Percentiles rank a stretch among this genome's conserved stretches.
Conservation (phyloP, 2,888 invertebrate species). For the Xanthorhoe designata region DNA sequence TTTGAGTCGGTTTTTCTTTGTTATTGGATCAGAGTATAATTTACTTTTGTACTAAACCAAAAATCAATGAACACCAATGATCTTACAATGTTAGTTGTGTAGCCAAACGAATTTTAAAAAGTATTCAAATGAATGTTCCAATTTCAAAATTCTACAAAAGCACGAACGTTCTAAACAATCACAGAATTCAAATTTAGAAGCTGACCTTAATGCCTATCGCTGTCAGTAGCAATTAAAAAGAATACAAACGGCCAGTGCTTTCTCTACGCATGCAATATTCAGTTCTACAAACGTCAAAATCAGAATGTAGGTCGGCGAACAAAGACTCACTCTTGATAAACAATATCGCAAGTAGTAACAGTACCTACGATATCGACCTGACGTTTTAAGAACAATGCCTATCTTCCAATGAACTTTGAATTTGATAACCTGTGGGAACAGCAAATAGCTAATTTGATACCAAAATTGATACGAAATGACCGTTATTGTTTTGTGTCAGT, state of each 20-base stretch:
- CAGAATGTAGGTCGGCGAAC: conserved; percentile 63
- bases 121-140: not conserved
- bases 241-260: conserved; percentile 45
- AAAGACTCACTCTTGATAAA: conserved; percentile 60
- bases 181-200: conserved; percentile 41
- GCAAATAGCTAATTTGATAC: conserved; percentile 59
- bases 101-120: not conserved
- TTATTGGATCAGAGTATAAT: conserved; percentile 11
- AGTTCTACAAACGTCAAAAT: conserved; percentile 48
- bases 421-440: conserved; percentile 78
- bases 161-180: conserved; percentile 34
- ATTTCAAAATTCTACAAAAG: conserved; percentile 18
- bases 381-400: conserved; percentile 70
- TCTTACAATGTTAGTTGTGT: not conserved
- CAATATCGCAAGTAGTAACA: conserved; percentile 57
- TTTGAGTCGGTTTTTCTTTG: conserved; percentile 27
- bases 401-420: conserved; percentile 75
- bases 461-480: conserved; percentile 55
- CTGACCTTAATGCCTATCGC: conserved; percentile 40
- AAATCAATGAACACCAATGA: not conserved
- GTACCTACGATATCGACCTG: conserved; percentile 56
- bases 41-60: not conserved
- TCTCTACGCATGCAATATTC: conserved; percentile 43
- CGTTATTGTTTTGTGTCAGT: conserved; percentile 48
- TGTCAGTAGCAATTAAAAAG: conserved; percentile 48